Conservation (phyloP, 2,888 invertebrate genomes). For the Caenorhabditis sinica region DNA sequence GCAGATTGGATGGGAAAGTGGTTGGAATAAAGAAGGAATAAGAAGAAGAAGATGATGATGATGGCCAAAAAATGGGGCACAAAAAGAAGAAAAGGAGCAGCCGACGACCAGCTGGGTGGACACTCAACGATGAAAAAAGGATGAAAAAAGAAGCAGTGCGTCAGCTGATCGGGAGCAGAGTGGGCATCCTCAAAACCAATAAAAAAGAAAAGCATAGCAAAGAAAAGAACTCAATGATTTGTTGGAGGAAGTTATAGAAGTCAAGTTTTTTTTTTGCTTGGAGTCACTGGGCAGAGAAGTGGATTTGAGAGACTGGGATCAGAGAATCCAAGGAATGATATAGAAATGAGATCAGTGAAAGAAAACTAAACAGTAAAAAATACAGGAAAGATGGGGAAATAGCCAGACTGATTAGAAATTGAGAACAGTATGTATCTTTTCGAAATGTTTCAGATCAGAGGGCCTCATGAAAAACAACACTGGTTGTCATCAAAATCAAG, state of each 20-base stretch:
- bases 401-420: no score
- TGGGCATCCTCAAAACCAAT: conserved; percentile 42
- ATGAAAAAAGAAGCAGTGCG: conserved; percentile 50
- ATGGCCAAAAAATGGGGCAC: conserved; percentile 8
- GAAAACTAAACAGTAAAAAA: no score
- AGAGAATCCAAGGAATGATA: no score
- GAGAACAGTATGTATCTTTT: no score
- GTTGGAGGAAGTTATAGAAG: conserved; percentile 34
- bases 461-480: no score
- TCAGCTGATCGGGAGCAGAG: conserved; percentile 54
- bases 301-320: no score
- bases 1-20: conserved; percentile 46
- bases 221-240: conserved; percentile 39
- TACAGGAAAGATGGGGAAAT: no score
- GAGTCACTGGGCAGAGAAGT: neutral
- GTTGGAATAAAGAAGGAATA: conserved; percentile 13
- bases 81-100: conserved; percentile 11
- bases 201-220: conserved; percentile 47
- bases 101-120: conserved; percentile 57
- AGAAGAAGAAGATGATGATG: conserved; percentile 26
- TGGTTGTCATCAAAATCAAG: no score
- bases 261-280: neutral
- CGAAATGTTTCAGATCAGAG: no score
- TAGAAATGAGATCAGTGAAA: no score
- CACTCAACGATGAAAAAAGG: conserved; percentile 43